phyloP scores from a whole-genome alignment of 2,797 vertebrate species.

The Masticophis lateralis region DNA sequence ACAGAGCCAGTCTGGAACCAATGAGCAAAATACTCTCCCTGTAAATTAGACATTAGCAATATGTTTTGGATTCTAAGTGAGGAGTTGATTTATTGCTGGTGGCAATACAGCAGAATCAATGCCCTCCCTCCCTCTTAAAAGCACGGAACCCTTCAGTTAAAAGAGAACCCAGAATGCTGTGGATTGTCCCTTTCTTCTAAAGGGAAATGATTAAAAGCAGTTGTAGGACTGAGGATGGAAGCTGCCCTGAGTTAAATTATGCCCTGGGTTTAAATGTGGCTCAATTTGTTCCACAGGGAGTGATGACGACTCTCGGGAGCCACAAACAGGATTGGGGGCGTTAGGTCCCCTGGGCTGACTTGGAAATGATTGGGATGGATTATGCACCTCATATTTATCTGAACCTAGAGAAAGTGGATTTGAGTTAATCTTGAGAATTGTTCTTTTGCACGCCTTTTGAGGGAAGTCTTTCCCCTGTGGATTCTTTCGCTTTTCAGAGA shows the following conservation, averaged over 20 bases:
- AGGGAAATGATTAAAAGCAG: accelerated
- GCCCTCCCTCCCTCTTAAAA: neutral
- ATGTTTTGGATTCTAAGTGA: neutral
- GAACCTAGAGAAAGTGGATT: neutral
- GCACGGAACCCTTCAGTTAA: neutral
- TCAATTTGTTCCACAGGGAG: neutral
- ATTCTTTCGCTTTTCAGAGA: neutral
- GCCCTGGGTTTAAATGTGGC: neutral
- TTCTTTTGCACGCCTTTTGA: neutral
- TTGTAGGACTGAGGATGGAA: neutral
- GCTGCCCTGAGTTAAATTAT: neutral
- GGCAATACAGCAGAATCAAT: neutral
- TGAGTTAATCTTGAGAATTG: neutral
- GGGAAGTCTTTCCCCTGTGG: neutral
- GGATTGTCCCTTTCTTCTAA: accelerated
- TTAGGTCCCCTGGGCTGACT: neutral
- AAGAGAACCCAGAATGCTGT: neutral
- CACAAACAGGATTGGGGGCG: neutral
- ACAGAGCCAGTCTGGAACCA: neutral
- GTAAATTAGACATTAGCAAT: neutral
- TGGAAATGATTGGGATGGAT: neutral
- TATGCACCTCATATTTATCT: neutral
- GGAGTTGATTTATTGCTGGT: neutral
- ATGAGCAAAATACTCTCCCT: neutral
- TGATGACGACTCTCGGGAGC: neutral